phyloP scores from a whole-genome alignment of 2,797 vertebrate species.

The Gadopsis marmoratus region DNA sequence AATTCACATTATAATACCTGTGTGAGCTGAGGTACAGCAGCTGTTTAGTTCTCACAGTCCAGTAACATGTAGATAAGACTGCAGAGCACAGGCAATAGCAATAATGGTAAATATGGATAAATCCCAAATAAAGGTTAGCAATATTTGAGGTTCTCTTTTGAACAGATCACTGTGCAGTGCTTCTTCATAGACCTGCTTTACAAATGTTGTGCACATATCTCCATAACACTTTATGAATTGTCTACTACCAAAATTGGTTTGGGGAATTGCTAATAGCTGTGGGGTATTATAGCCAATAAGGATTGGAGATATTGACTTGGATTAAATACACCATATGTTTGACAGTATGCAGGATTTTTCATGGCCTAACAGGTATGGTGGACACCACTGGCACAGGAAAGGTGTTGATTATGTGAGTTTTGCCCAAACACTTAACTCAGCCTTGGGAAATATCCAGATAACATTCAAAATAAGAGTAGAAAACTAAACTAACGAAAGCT shows the following conservation, averaged over 20 bases:
- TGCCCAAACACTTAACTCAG: background rate
- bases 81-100: slow-evolving; percentile 2
- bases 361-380: background rate
- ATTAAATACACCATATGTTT: background rate
- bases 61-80: background rate
- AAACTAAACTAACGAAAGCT: background rate
- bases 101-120: background rate
- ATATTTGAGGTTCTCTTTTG: background rate
- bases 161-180: background rate
- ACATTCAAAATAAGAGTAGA: background rate
- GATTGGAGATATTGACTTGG: background rate
- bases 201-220: background rate
- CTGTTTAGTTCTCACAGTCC: background rate
- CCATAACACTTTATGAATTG: background rate
- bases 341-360: background rate
- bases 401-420: background rate
- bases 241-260: background rate
- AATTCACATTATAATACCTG: slow-evolving; percentile 25
- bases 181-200: background rate
- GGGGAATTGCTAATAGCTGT: background rate
- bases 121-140: background rate
- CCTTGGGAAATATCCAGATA: background rate
- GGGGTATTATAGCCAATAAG: background rate
- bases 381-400: background rate
- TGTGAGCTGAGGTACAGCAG: slow-evolving; percentile 13